Base-by-base conservation (phyloP, 2,888 invertebrate species). In the Ceramica pisi region DNA sequence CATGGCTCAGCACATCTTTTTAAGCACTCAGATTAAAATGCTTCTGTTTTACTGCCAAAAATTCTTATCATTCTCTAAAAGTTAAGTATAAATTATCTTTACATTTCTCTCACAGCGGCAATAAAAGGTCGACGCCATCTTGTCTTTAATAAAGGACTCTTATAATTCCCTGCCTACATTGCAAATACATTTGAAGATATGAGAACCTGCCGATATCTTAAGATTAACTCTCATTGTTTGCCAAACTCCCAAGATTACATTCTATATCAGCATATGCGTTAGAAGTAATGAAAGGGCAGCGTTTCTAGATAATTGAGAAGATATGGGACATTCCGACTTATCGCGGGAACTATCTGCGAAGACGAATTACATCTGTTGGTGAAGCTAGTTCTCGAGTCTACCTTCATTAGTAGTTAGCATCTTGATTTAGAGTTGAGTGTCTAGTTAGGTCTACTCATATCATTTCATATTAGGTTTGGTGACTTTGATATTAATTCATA, bases 351-450 rank as follows among this genome's bases (percentile, higher is more conserved):
- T 86, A 90, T 90, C 88, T 86, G 38, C 81, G 80, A 81, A 88
- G 85, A 85, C 69, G 77, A 80, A 85, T 84, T 80, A 78, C 68
- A 70, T 76, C 75, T 71, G 82, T 80, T 78, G 77, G 83, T 79
- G 80, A 81, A 75, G 72, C 76, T 62, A 83, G 71, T 75, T 75
- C 56, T 67, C 51, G 63, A 77, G 70, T 50, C 67, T 71, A 82
- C 83, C 87, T 88, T 88, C 89, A 90, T 91, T 90, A 90, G 85
- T 86, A 82, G 87, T 87, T 88, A 84, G 82, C 86, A 89, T 91
- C 91, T 87, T 84, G 87, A 88, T 90, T 86, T 82, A 84, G 80
- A 78, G 80, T 77, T 64, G 31, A 67, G 67, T 73, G 62, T 23
- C 48, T 68, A 68, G 48, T 48, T 63, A 68, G 51, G 38, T 55